A percentile compares a stretch with the other conserved stretches of the same genome.
Conservation (phyloP, 2,888 invertebrate species). For the Drosophila birchii region DNA sequence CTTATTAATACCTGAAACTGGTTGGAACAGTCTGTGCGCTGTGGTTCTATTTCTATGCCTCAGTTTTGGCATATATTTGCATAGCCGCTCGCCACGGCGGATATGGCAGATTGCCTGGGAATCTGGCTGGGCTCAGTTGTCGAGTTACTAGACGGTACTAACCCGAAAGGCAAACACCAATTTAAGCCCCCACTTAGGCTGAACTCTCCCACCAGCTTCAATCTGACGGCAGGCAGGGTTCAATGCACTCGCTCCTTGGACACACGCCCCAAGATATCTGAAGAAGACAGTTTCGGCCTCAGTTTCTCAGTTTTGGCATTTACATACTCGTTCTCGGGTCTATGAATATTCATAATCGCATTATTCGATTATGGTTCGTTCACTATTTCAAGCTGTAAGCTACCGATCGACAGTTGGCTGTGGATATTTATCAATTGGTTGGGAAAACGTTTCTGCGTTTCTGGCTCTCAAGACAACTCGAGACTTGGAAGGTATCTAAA, state of each 20-base stretch:
- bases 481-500: neutral
- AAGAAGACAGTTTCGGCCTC: neutral
- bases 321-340: conserved; percentile 34
- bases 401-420: conserved; percentile 11
- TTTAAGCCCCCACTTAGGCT: no score
- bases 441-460: conserved; percentile 1
- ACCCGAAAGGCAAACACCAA: conserved; percentile 38
- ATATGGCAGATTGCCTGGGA: conserved; percentile 26
- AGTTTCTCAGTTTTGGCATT: conserved; percentile 20
- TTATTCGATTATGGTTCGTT: conserved; percentile 35
- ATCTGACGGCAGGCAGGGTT: conserved; percentile 13
- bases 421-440: conserved; percentile 21
- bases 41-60: conserved; percentile 34
- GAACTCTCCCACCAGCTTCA: conserved; percentile 2
- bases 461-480: neutral
- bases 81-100: conserved; percentile 45
- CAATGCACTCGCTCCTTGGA: conserved; percentile 31
- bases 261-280: conserved; percentile 19
- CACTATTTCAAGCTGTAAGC: conserved; percentile 30
- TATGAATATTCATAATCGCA: conserved; percentile 36
- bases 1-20: conserved; percentile 53
- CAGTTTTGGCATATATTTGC: conserved; percentile 65
- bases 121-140: neutral
- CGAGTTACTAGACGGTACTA: conserved; percentile 46
- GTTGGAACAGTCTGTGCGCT: conserved; percentile 13